Percentiles rank a stretch among this genome's conserved stretches.
These are phyloP conservation scores for Zaprionus ornatus DNA, from an alignment of 1,140 invertebrate species.

Conservation along the genomic window DNA sequence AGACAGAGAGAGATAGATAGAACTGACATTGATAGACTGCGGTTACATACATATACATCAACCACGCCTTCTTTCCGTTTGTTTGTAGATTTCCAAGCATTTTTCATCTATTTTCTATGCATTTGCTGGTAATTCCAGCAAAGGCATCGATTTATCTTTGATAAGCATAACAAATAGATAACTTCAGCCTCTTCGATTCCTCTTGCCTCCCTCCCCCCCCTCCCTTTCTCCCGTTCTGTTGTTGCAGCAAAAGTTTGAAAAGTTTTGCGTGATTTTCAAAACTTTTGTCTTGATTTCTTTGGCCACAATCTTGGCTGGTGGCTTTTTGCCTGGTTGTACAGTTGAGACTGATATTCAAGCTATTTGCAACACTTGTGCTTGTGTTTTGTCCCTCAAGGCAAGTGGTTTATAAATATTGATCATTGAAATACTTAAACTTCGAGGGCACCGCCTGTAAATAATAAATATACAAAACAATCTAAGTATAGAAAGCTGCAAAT, in stretches of 20 bases:
- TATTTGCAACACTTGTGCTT: conserved; percentile 33
- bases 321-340: not conserved
- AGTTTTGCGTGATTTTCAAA: conserved; percentile 59
- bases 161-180: conserved; percentile 51
- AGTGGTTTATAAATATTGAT: not conserved
- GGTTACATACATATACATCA: not conserved
- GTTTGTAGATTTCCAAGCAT: not conserved
- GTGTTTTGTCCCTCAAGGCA: conserved; percentile 1
- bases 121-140: conserved; percentile 17
- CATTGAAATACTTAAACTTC: not conserved
- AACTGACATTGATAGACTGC: not conserved
- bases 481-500: no score
- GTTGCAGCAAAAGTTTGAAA: conserved; percentile 54
- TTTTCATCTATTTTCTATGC: not conserved
- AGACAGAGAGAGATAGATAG: not conserved
- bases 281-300: conserved; percentile 66
- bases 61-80: not conserved
- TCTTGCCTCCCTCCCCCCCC: conserved; percentile 6
- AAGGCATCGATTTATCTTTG: conserved; percentile 49
- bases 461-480: no score
- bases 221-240: conserved; percentile 37
- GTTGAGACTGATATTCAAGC: not conserved
- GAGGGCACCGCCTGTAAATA: no score
- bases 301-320: conserved; percentile 15
- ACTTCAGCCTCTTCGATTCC: conserved; percentile 57